Percentiles rank a stretch among this genome's conserved stretches.
Conservation (phyloP, 2,888 invertebrate species). For the Urechis unicinctus region DNA sequence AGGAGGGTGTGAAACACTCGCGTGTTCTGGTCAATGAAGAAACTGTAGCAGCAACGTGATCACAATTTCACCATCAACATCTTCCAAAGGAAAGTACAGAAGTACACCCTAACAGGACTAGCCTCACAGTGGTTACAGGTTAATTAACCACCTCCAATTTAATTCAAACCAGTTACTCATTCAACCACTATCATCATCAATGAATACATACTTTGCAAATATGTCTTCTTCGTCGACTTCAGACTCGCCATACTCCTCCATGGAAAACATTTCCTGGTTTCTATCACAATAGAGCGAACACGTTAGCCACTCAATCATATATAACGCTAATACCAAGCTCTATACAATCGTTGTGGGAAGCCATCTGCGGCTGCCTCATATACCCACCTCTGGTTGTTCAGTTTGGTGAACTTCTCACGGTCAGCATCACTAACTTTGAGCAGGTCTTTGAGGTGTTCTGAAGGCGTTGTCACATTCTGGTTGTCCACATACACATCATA, state of each 20-base stretch:
- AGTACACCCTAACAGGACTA: too few relatives aligned
- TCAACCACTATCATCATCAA: neutral
- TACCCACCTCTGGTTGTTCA: constrained; percentile 47
- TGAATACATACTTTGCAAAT: constrained; percentile 35
- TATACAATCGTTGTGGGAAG: too few relatives aligned
- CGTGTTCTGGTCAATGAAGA: constrained; percentile 49
- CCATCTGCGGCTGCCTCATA: too few relatives aligned
- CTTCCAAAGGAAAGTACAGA: too few relatives aligned
- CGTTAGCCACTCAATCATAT: too few relatives aligned
- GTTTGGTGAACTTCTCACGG: constrained; percentile 43
- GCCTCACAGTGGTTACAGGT: too few relatives aligned
- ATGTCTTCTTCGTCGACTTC: constrained; percentile 42
- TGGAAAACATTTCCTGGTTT: constrained; percentile 26
- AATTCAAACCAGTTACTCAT: neutral
- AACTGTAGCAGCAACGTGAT: too few relatives aligned
- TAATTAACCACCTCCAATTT: too few relatives aligned
- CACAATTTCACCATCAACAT: too few relatives aligned
- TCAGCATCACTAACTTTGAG: constrained; percentile 44
- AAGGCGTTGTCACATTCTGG: constrained; percentile 41
- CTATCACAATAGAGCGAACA: neutral
- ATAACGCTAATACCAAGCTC: too few relatives aligned
- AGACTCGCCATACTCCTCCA: constrained; percentile 37
- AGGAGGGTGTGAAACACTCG: constrained; percentile 46
- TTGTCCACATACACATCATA: constrained; percentile 52
- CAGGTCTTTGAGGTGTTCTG: constrained; percentile 40